Percentiles rank a stretch among this genome's conserved stretches.
Conservation (phyloP, 1,140 invertebrate genomes). For the Seison nebaliae region DNA sequence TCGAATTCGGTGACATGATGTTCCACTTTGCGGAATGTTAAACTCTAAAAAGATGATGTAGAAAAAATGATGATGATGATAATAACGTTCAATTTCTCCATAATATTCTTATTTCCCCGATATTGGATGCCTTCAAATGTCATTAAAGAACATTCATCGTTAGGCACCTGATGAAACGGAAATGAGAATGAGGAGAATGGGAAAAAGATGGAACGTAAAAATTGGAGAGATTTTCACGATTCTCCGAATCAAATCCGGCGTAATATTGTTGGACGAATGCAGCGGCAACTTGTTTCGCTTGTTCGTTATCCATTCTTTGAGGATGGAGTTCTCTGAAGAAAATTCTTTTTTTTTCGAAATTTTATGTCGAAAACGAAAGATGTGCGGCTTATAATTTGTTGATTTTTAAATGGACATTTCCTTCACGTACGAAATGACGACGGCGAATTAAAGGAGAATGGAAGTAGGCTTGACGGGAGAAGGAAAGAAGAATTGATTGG, state of each 20-base stretch:
- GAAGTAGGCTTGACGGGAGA: too few relatives aligned
- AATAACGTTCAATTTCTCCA: conserved; percentile 11
- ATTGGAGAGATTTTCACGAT: conserved; percentile 4
- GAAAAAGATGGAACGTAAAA: conserved; percentile 5
- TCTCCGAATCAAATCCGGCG: conserved; percentile 7
- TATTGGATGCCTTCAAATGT: conserved; percentile 6
- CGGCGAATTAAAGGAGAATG: too few relatives aligned
- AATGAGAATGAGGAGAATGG: background rate
- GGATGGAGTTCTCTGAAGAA: background rate
- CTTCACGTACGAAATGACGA: too few relatives aligned
- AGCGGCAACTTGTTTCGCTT: conserved; percentile 7
- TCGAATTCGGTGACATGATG: conserved; percentile 6
- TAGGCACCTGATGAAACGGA: conserved; percentile 3
- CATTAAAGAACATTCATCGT: conserved; percentile 7
- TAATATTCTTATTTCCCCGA: conserved; percentile 7
- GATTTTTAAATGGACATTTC: too few relatives aligned
- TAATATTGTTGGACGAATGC: conserved; percentile 11
- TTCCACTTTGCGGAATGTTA: conserved; percentile 10
- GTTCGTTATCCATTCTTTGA: conserved; percentile 4
- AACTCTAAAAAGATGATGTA: conserved; percentile 1
- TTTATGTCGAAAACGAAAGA: too few relatives aligned
- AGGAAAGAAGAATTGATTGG: too few relatives aligned
- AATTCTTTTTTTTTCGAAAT: too few relatives aligned
- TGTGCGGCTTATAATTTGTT: too few relatives aligned
- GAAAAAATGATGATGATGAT: background rate